These are phyloP conservation scores for Lycia hirtaria DNA, from an alignment of 2,888 invertebrate species.

Conservation along the genomic window DNA sequence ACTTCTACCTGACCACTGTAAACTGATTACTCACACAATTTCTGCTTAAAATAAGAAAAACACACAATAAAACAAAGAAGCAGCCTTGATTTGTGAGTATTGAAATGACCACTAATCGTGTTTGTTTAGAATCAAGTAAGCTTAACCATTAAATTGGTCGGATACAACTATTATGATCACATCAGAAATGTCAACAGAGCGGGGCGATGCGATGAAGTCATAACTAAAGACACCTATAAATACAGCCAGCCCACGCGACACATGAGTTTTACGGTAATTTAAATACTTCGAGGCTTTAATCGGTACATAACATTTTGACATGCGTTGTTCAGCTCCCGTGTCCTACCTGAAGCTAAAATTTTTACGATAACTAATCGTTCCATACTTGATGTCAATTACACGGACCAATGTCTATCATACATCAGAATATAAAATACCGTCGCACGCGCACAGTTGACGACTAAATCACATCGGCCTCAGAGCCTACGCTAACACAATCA, in stretches of 20 bases:
- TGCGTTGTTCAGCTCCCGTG: slow-evolving; percentile 17
- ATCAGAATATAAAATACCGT: slow-evolving; percentile 51
- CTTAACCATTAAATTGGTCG: slow-evolving; percentile 40
- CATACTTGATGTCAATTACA: slow-evolving; percentile 53
- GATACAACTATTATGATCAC: slow-evolving; percentile 45
- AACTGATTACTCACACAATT: slow-evolving; percentile 55
- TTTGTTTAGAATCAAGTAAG: slow-evolving; percentile 39
- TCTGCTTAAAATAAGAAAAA: slow-evolving; percentile 44
- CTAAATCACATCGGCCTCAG: slow-evolving; percentile 61
- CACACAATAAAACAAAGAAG: slow-evolving; percentile 32
- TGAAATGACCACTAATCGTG: slow-evolving; percentile 30
- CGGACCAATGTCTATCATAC: slow-evolving; percentile 46
- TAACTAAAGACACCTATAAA: slow-evolving; percentile 72
- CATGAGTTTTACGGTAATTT: slow-evolving; percentile 60
- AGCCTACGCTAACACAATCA: slow-evolving; percentile 63
- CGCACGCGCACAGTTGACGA: slow-evolving; percentile 54
- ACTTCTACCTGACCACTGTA: slow-evolving; percentile 58
- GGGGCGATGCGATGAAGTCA: slow-evolving; percentile 73
- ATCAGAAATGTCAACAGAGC: slow-evolving; percentile 58
- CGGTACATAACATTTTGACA: slow-evolving; percentile 28
- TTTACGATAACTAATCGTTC: slow-evolving; percentile 51
- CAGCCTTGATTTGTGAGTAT: slow-evolving; percentile 41
- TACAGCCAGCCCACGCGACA: slow-evolving; percentile 70
- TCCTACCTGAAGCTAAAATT: slow-evolving; percentile 34
- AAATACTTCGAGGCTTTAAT: slow-evolving; percentile 43